Evolutionary conservation across 2,888 invertebrate species (phyloP).

Genomic region (Idaea dimidiata): DNA sequence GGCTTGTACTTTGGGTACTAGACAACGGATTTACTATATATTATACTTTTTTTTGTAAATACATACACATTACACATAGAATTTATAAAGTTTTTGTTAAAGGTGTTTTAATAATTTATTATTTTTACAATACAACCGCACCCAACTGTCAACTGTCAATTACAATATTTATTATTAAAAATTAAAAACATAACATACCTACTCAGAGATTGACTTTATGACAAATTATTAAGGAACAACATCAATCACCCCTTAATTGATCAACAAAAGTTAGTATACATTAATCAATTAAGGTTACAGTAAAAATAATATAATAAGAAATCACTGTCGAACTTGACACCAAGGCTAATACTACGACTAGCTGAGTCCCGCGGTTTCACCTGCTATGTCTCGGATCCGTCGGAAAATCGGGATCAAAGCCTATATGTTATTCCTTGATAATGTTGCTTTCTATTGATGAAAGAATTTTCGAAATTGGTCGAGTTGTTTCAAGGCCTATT

Average conservation of each 20-base stretch:
- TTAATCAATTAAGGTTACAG: constrained; percentile 44
- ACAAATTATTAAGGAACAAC: constrained; percentile 21
- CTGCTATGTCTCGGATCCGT: no score
- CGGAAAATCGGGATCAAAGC: no score
- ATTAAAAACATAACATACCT: neutral
- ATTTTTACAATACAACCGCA: neutral
- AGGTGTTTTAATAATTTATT: neutral
- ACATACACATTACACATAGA: no score
- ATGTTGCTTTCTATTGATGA: no score
- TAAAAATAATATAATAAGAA: constrained; percentile 30
- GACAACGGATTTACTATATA: no score
- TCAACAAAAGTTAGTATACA: constrained; percentile 28
- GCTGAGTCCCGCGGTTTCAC: no score
- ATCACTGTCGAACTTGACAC: constrained; percentile 29
- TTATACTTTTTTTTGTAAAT: no score
- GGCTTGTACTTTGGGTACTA: no score
- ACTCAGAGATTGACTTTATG: neutral
- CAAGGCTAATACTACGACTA: neutral
- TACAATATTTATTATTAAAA: neutral
- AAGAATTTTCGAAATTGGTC: no score
- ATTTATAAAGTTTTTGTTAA: no score
- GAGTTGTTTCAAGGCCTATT: no score
- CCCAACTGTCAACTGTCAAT: neutral
- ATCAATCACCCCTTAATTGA: constrained; percentile 45
- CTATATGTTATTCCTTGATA: no score